Evolutionary conservation across 2,113 vertebrate genomes (phyloP).

Genomic region (Phylloscopus trochiloides): DNA sequence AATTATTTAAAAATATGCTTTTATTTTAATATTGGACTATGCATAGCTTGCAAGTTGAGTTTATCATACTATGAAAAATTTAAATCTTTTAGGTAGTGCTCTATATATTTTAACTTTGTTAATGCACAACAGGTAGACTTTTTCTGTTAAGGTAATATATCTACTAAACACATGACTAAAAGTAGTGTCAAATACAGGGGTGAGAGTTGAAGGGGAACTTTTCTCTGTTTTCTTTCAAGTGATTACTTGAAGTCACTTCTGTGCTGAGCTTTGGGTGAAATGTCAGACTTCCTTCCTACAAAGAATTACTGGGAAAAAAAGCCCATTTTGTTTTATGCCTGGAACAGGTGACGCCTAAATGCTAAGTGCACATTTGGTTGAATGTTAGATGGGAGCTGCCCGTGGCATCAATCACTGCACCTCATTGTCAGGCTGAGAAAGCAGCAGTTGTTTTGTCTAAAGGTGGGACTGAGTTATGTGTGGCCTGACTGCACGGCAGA

Average conservation of each 20-base stretch:
- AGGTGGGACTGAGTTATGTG: constrained; percentile 83
- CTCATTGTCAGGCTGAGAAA: constrained; percentile 80
- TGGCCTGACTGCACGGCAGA: constrained; percentile 79
- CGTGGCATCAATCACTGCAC: constrained; percentile 74
- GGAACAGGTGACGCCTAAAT: constrained; percentile 57
- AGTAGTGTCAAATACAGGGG: not conserved
- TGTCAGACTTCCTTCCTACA: not conserved
- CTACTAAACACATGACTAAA: not conserved
- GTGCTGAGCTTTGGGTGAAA: not conserved
- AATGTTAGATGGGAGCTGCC: constrained; percentile 51
- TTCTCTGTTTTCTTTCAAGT: not conserved
- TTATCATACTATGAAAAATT: not conserved
- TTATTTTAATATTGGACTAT: not conserved
- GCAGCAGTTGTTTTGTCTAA: constrained; percentile 81
- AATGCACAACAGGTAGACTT: not conserved
- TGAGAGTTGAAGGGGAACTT: not conserved
- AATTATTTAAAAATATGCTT: not conserved
- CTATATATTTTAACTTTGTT: not conserved
- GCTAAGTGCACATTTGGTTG: constrained; percentile 53
- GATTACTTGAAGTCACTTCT: not conserved
- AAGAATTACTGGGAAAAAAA: constrained; percentile 29
- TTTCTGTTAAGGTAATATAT: not conserved
- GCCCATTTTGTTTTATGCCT: constrained; percentile 23
- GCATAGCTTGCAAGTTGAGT: not conserved
- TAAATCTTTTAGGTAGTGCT: not conserved